These are phyloP conservation scores for Brachionus rotundiformis DNA, from an alignment of 1,140 invertebrate species.

Conservation along the genomic window DNA sequence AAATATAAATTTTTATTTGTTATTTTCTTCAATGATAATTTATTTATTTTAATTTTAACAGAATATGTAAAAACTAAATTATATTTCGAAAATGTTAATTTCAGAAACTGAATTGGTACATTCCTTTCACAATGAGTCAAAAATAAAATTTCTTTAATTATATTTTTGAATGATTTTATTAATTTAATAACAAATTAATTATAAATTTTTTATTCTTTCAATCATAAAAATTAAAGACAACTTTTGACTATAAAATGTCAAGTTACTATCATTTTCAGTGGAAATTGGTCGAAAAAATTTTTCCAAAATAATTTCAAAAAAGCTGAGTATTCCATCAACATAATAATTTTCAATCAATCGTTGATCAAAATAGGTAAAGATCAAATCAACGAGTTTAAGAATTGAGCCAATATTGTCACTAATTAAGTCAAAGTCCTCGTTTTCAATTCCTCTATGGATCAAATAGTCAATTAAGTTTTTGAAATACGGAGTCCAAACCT, in stretches of 20 bases:
- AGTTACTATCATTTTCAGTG: not conserved
- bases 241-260: not conserved
- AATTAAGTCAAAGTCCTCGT: not conserved
- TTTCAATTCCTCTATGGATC: not conserved
- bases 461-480: not conserved
- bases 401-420: not conserved
- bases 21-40: too few species aligned
- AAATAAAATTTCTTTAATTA: too few species aligned
- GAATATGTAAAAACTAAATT: too few species aligned
- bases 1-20: too few species aligned
- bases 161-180: too few species aligned
- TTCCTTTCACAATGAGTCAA: too few species aligned
- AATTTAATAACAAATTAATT: too few species aligned
- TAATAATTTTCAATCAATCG: not conserved
- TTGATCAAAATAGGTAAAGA: constrained; percentile 4
- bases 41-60: too few species aligned
- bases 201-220: constrained; percentile 1
- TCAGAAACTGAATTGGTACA: too few species aligned
- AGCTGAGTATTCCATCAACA: not conserved
- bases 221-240: not conserved
- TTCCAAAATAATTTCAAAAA: not conserved
- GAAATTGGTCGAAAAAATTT: not conserved
- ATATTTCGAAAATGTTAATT: too few species aligned
- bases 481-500: not conserved
- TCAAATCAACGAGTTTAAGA: not conserved